These are phyloP conservation scores for Leptinotarsa texana DNA, from an alignment of 1,140 invertebrate species.

Conservation along the genomic window DNA sequence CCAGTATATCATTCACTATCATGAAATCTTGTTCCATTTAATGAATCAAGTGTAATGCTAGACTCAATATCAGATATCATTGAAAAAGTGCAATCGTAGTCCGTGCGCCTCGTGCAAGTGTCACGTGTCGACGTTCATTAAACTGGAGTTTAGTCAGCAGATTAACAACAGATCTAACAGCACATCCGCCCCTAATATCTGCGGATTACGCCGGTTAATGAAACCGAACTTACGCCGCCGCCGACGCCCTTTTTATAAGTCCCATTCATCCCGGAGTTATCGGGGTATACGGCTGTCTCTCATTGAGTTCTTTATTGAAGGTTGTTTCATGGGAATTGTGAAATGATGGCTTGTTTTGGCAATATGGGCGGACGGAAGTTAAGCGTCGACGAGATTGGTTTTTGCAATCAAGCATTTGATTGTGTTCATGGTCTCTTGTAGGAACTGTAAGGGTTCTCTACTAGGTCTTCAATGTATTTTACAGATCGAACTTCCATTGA, in stretches of 20 bases:
- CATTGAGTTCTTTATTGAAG: neutral
- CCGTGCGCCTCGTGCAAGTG: slow-evolving; percentile 26
- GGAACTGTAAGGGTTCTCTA: no score
- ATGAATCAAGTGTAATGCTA: slow-evolving; percentile 39
- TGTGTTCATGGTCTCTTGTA: no score
- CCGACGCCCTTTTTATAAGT: slow-evolving; percentile 5
- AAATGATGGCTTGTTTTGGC: slow-evolving; percentile 22
- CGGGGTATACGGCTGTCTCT: slow-evolving; percentile 4
- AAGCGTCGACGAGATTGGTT: slow-evolving; percentile 3
- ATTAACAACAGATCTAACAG: slow-evolving; percentile 40
- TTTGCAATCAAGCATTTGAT: slow-evolving; percentile 4
- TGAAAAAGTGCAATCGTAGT: slow-evolving; percentile 35
- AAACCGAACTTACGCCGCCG: slow-evolving; percentile 35
- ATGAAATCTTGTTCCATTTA: slow-evolving; percentile 22
- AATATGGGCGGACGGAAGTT: slow-evolving; percentile 18
- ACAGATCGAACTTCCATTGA: no score
- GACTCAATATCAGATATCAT: slow-evolving; percentile 35
- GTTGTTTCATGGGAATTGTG: slow-evolving; percentile 7
- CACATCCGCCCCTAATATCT: slow-evolving; percentile 40
- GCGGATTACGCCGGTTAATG: slow-evolving; percentile 42
- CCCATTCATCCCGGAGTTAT: slow-evolving; percentile 8
- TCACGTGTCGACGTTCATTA: slow-evolving; percentile 44
- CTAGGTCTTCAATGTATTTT: no score
- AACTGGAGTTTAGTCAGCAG: slow-evolving; percentile 39
- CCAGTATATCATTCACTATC: slow-evolving; percentile 8